Conservation (phyloP, 2,888 invertebrate species). For the Eupithecia subumbrata region DNA sequence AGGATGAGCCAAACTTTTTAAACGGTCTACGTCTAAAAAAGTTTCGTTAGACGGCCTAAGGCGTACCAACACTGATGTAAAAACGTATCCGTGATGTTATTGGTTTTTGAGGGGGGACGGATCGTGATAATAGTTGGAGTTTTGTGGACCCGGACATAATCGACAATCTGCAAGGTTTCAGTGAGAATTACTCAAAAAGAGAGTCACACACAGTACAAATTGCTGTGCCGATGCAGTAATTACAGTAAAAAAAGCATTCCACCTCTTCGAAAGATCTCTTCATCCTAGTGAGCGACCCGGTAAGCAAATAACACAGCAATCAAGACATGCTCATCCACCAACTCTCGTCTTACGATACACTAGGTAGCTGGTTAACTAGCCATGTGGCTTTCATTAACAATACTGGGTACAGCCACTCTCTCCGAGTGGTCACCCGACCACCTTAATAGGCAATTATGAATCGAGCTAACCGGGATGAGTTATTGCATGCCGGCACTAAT, state of each 20-base stretch:
- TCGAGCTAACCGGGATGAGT: conserved; percentile 6
- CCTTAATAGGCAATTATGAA: conserved; percentile 28
- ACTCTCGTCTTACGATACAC: no score
- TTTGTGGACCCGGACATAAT: no score
- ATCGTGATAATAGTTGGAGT: no score
- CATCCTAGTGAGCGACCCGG: not conserved
- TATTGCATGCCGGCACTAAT: conserved; percentile 7
- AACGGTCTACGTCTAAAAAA: not conserved
- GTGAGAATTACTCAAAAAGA: no score
- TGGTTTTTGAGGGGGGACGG: no score
- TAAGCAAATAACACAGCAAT: not conserved
- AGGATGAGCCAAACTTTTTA: not conserved
- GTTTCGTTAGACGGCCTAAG: no score
- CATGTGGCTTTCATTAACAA: conserved; percentile 21
- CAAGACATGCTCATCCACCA: not conserved
- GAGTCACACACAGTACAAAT: not conserved
- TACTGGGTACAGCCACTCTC: conserved; percentile 9
- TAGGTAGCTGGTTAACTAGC: not conserved
- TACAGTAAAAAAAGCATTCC: not conserved
- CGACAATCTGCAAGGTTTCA: no score
- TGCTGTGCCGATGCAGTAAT: not conserved
- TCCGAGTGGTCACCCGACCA: conserved; percentile 14
- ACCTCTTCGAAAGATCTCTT: not conserved
- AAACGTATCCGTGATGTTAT: no score
- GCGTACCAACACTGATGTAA: no score